These are phyloP conservation scores for Drosophila seguyi DNA, from an alignment of 1,140 invertebrate species.

Conservation along the genomic window DNA sequence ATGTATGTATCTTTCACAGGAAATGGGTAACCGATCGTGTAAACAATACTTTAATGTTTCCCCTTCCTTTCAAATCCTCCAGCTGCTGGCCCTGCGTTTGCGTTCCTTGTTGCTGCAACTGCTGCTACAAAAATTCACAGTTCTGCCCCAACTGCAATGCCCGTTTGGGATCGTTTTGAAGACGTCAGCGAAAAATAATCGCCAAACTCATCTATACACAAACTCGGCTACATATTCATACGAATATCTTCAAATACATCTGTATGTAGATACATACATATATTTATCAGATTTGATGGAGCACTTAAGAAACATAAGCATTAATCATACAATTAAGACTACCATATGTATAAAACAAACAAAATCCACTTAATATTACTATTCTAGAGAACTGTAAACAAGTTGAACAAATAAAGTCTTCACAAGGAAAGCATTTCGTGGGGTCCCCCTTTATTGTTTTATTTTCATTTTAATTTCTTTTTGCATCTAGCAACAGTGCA, in stretches of 20 bases:
- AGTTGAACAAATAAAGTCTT: conserved; percentile 18
- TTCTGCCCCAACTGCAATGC: conserved; percentile 88
- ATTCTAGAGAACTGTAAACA: neutral
- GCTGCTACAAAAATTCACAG: conserved; percentile 88
- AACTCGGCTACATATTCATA: conserved; percentile 2
- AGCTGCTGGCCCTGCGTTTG: conserved; percentile 87
- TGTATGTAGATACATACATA: neutral
- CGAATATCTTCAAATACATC: neutral
- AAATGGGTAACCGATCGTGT: neutral
- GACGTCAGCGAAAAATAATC: conserved; percentile 4
- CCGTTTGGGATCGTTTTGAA: conserved; percentile 86
- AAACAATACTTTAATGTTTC: neutral
- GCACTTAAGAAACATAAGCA: neutral
- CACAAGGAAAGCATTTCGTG: neutral
- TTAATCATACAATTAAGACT: neutral
- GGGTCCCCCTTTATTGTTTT: no score
- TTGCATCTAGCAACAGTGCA: no score
- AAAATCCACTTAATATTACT: neutral
- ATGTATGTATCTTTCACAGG: neutral
- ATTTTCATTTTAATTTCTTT: neutral
- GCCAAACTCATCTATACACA: conserved; percentile 1
- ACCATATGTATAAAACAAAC: neutral
- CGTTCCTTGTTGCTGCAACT: conserved; percentile 89
- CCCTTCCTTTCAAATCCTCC: conserved; percentile 26
- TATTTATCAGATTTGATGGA: neutral